Percentiles rank a stretch among this genome's conserved stretches.
These are phyloP conservation scores for Megalops atlanticus DNA, from an alignment of 2,113 vertebrate species.

Conservation along the genomic window DNA sequence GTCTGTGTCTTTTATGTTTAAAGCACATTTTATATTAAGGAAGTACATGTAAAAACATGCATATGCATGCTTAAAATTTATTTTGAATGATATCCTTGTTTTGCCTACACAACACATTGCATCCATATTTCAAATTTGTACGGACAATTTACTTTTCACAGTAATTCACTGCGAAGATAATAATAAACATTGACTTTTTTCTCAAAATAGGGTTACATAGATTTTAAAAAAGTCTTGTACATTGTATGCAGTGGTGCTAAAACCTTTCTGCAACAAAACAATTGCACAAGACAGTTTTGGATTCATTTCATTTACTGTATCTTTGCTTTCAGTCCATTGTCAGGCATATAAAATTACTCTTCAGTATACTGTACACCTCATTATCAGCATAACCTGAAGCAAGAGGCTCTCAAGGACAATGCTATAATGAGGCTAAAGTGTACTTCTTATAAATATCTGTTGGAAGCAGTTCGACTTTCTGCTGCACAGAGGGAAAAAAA, in stretches of 20 bases:
- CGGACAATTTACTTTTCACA: not conserved
- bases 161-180: not conserved
- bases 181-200: not conserved
- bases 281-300: slow-evolving; percentile 35
- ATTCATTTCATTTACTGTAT: slow-evolving; percentile 57
- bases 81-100: not conserved
- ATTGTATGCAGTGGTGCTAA: not conserved
- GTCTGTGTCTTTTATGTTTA: not conserved
- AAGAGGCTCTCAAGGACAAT: slow-evolving; percentile 67
- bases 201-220: not conserved
- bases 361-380: slow-evolving; percentile 61
- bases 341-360: slow-evolving; percentile 66
- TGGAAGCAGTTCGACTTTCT: slow-evolving; percentile 54
- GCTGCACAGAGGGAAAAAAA: slow-evolving; percentile 36
- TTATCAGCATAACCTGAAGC: slow-evolving; percentile 71
- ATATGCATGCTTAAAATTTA: not conserved
- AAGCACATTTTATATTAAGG: too few species aligned
- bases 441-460: slow-evolving; percentile 56
- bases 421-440: slow-evolving; percentile 55
- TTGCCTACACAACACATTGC: not conserved
- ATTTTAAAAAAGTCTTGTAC: not conserved
- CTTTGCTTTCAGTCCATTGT: slow-evolving; percentile 62
- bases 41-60: too few species aligned
- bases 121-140: slow-evolving; percentile 15
- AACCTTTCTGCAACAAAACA: slow-evolving; percentile 14